These are phyloP conservation scores for Myopa tessellatipennis DNA, from an alignment of 2,888 invertebrate species.

Conservation along the genomic window DNA sequence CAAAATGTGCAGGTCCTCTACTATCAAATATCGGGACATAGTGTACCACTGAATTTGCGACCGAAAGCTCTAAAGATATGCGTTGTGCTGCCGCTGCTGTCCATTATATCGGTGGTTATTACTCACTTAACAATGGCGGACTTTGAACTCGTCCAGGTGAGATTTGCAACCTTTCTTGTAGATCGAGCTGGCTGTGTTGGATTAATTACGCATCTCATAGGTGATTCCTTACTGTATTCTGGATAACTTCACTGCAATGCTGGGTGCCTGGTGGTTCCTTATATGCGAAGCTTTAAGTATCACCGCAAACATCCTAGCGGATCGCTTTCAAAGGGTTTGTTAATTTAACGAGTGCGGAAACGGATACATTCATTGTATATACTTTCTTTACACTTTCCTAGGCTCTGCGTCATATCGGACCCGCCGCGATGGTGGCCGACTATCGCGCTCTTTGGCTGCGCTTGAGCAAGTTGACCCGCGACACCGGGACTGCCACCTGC, in stretches of 20 bases:
- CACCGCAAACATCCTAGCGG: constrained; percentile 75
- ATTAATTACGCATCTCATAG: constrained; percentile 53
- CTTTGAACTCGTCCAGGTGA: constrained; percentile 73
- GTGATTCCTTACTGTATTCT: constrained; percentile 77
- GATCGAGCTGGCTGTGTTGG: not conserved
- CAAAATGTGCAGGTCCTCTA: constrained; percentile 70
- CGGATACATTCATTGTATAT: not conserved
- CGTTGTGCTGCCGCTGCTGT: constrained; percentile 73
- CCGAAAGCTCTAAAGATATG: constrained; percentile 73
- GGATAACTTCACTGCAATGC: constrained; percentile 76
- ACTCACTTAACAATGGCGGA: constrained; percentile 79
- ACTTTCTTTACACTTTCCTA: constrained; percentile 49
- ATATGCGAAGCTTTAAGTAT: constrained; percentile 75
- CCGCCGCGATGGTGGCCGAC: constrained; percentile 76
- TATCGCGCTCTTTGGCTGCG: constrained; percentile 79
- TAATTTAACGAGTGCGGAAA: not conserved
- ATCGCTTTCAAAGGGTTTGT: constrained; percentile 75
- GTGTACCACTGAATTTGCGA: constrained; percentile 71
- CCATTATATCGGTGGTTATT: constrained; percentile 74
- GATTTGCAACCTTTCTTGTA: not conserved
- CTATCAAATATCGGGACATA: constrained; percentile 72
- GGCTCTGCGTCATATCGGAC: constrained; percentile 77
- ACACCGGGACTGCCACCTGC: constrained; percentile 76
- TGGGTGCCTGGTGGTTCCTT: constrained; percentile 80
- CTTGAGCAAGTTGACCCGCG: constrained; percentile 75